Conservation (phyloP, 2,888 invertebrate species). For the Oligia strigilis region DNA sequence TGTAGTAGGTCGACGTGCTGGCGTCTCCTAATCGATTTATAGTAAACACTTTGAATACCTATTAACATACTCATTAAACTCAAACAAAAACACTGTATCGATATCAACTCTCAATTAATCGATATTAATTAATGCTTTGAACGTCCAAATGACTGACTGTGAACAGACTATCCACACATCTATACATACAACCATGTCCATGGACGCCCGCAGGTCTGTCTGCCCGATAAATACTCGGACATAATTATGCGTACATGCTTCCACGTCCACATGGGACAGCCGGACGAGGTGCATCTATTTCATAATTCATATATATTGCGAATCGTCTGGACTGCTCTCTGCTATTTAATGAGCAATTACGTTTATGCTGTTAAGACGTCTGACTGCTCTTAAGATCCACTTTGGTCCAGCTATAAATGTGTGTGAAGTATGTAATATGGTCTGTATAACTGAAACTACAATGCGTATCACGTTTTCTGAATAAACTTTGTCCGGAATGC, state of each 20-base stretch:
- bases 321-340: conserved; percentile 52
- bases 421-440: not conserved
- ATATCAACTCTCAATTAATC: conserved; percentile 16
- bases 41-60: not conserved
- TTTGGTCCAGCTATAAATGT: not conserved
- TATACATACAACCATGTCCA: not conserved
- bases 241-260: too few species aligned
- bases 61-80: not conserved
- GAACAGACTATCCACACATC: conserved; percentile 14
- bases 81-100: not conserved
- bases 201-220: conserved; percentile 53
- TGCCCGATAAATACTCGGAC: conserved; percentile 52
- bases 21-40: not conserved
- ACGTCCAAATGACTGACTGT: conserved; percentile 34
- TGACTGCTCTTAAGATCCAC: not conserved
- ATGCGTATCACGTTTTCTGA: not conserved
- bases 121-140: conserved; percentile 24
- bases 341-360: conserved; percentile 29
- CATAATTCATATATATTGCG: conserved; percentile 65
- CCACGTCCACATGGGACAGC: conserved; percentile 56
- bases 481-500: not conserved
- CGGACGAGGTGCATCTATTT: conserved; percentile 54
- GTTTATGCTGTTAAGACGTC: conserved; percentile 20
- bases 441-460: not conserved
- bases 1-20: too few species aligned